phyloP scores from a whole-genome alignment of 2,888 invertebrate genomes.

The Ariolimax columbianus region DNA sequence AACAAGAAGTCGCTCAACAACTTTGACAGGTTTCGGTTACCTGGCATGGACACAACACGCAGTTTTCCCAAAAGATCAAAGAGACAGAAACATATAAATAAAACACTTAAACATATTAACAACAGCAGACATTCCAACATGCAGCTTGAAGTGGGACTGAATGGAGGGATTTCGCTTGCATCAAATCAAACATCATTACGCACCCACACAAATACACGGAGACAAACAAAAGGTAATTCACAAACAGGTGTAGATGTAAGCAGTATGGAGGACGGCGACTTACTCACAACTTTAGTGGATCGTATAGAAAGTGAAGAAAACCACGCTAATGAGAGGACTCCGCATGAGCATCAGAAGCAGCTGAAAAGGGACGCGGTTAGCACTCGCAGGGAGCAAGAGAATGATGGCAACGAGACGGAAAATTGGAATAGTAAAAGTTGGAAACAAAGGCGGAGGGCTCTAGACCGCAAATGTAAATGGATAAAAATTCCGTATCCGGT shows the following conservation, averaged over 20 bases:
- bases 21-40: not conserved
- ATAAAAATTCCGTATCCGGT: slow-evolving; percentile 63
- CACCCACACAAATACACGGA: not conserved
- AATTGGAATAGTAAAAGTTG: not conserved
- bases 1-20: not conserved
- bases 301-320: not conserved
- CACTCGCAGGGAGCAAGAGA: not conserved
- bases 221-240: not conserved
- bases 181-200: not conserved
- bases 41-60: not conserved
- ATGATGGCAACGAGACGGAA: not conserved
- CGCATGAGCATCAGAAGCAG: not conserved
- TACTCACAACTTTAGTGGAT: not conserved
- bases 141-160: not conserved
- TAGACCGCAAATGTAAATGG: slow-evolving; percentile 63
- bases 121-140: not conserved
- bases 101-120: not conserved
- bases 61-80: not conserved
- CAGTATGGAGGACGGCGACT: not conserved
- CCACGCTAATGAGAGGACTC: not conserved
- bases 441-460: slow-evolving; percentile 40
- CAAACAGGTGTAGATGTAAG: not conserved
- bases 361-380: not conserved
- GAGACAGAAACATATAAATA: not conserved
- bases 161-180: not conserved